A percentile compares a stretch with the other conserved stretches of the same genome.
These are phyloP conservation scores for Phania funesta DNA, from an alignment of 2,888 invertebrate species.

Conservation along the genomic window DNA sequence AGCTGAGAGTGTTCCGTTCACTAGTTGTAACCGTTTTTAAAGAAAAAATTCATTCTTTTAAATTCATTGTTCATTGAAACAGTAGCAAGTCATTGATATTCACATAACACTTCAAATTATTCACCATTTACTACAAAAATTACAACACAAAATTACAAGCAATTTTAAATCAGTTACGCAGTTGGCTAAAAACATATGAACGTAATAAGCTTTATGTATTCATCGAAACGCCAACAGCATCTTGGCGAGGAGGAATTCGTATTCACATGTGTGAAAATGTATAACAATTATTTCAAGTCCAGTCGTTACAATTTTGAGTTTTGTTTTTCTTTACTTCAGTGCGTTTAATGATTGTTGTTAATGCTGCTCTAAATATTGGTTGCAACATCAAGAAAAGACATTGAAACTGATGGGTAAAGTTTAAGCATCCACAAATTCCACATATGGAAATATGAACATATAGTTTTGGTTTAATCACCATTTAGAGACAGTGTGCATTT, in stretches of 20 bases:
- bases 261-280: not conserved
- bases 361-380: conserved; percentile 58
- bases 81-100: conserved; percentile 55
- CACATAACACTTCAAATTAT: conserved; percentile 47
- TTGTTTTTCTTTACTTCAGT: not conserved
- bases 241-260: conserved; percentile 5
- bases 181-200: conserved; percentile 13
- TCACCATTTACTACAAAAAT: conserved; percentile 12
- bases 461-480: not conserved
- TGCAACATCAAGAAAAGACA: conserved; percentile 44
- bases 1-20: too few species aligned
- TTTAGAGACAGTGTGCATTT: conserved; percentile 21
- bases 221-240: conserved; percentile 11
- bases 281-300: conserved; percentile 30
- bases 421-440: conserved; percentile 27
- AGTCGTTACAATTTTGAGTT: not conserved
- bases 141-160: conserved; percentile 9
- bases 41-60: not conserved
- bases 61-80: not conserved
- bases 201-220: conserved; percentile 12
- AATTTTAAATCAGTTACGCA: conserved; percentile 22
- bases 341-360: conserved; percentile 36
- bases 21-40: too few species aligned
- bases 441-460: conserved; percentile 5
- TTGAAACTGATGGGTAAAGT: conserved; percentile 46